Evolutionary conservation across 2,888 invertebrate genomes (phyloP).

Genomic region (Eristalinus aeneus): DNA sequence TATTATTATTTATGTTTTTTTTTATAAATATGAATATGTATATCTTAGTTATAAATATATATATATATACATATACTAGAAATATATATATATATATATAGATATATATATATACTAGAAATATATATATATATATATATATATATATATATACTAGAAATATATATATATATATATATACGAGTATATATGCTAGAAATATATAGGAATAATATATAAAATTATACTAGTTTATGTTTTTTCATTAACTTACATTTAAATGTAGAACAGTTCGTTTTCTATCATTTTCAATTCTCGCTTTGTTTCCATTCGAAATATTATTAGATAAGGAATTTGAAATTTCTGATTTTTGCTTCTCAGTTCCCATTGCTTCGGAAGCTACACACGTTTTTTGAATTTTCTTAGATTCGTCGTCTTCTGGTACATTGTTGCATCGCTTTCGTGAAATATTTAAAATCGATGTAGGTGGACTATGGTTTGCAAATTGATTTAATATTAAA

Average conservation of each 20-base stretch:
- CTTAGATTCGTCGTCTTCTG: slow-evolving; percentile 22
- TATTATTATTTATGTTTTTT: too few relatives aligned
- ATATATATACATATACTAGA: too few relatives aligned
- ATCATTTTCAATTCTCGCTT: slow-evolving; percentile 41
- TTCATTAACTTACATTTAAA: slow-evolving; percentile 51
- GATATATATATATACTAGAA: too few relatives aligned
- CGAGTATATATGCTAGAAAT: too few relatives aligned
- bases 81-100: too few relatives aligned
- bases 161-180: too few relatives aligned
- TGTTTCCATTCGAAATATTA: slow-evolving; percentile 23
- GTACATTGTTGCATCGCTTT: slow-evolving; percentile 37
- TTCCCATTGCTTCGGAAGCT: not conserved
- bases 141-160: too few relatives aligned
- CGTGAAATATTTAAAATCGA: slow-evolving; percentile 20
- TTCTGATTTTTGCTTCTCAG: slow-evolving; percentile 17
- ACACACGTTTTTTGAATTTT: slow-evolving; percentile 63
- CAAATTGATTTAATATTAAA: slow-evolving; percentile 75
- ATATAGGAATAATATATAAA: too few relatives aligned
- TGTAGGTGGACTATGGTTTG: slow-evolving; percentile 16
- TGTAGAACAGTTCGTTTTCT: slow-evolving; percentile 37
- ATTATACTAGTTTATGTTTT: not conserved
- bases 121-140: too few relatives aligned
- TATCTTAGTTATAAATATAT: too few relatives aligned
- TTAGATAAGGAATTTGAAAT: not conserved
- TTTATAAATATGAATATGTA: too few relatives aligned